Evolutionary conservation across 2,113 vertebrate species (phyloP).

Genomic region (Glaucomys volans): DNA sequence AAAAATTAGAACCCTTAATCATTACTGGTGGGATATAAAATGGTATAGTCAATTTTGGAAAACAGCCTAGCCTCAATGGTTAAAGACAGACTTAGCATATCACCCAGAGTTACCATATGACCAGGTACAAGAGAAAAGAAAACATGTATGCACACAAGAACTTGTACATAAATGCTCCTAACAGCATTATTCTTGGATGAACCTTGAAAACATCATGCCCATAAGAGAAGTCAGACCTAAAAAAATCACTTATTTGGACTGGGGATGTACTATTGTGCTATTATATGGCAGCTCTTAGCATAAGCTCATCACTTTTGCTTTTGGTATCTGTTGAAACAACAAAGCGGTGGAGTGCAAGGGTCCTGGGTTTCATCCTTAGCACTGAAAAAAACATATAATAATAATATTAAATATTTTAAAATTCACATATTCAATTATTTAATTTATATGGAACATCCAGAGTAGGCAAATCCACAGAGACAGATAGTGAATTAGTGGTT

Average conservation of each 20-base stretch:
- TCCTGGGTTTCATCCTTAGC: background rate
- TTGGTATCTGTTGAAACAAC: too few relatives aligned
- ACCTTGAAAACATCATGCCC: slow-evolving; percentile 12
- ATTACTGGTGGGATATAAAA: background rate
- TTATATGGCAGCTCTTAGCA: too few relatives aligned
- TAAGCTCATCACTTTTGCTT: background rate
- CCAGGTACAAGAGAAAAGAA: background rate
- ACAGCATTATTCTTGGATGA: background rate
- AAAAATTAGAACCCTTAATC: background rate
- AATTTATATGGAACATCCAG: background rate
- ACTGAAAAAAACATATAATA: background rate
- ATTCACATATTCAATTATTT: background rate
- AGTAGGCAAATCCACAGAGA: background rate
- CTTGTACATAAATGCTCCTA: background rate
- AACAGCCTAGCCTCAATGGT: background rate
- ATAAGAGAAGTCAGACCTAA: background rate
- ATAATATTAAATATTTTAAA: background rate
- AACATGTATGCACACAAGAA: background rate
- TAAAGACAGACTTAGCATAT: background rate
- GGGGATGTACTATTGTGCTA: background rate
- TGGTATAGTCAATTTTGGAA: background rate
- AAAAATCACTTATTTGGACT: background rate
- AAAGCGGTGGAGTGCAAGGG: background rate
- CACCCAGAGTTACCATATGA: background rate
- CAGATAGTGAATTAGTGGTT: background rate